Percentiles rank a stretch among this genome's conserved stretches.
These are phyloP conservation scores for Melinaea marsaeus DNA, from an alignment of 2,888 invertebrate genomes.

Conservation along the genomic window DNA sequence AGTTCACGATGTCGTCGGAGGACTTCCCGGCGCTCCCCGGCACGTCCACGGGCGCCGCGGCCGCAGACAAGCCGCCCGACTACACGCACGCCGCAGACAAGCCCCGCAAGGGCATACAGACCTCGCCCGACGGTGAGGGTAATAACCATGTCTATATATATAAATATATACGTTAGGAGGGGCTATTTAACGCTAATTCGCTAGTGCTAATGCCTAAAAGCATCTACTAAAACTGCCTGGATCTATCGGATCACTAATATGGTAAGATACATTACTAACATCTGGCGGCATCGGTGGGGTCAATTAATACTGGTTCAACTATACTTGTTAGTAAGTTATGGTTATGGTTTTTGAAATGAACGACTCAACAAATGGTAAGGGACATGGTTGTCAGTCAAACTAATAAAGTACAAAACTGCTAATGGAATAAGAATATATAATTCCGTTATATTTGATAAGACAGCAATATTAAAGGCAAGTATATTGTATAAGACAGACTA, in stretches of 20 bases:
- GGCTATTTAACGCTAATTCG: no score
- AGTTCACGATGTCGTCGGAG: constrained; percentile 98
- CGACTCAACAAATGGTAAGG: no score
- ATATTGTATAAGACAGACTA: neutral
- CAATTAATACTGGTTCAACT: no score
- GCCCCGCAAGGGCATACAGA: constrained; percentile 91
- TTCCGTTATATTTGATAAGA: neutral
- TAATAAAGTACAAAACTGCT: no score
- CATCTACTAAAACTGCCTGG: no score
- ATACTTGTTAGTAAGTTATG: no score
- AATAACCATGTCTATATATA: constrained; percentile 23
- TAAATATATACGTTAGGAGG: neutral
- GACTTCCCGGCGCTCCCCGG: constrained; percentile 99
- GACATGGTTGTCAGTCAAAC: no score
- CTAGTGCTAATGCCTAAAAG: no score
- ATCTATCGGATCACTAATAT: no score
- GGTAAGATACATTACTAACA: no score
- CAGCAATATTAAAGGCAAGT: constrained; percentile 3
- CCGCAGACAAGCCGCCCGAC: constrained; percentile 42
- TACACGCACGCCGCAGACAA: constrained; percentile 66
- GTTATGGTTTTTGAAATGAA: no score
- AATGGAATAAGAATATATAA: neutral
- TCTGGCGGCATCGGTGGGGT: no score
- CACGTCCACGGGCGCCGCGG: constrained; percentile 82
- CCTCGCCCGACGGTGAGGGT: constrained; percentile 95